Conservation (phyloP, 2,113 vertebrate genomes). For the Mirza zaza region DNA sequence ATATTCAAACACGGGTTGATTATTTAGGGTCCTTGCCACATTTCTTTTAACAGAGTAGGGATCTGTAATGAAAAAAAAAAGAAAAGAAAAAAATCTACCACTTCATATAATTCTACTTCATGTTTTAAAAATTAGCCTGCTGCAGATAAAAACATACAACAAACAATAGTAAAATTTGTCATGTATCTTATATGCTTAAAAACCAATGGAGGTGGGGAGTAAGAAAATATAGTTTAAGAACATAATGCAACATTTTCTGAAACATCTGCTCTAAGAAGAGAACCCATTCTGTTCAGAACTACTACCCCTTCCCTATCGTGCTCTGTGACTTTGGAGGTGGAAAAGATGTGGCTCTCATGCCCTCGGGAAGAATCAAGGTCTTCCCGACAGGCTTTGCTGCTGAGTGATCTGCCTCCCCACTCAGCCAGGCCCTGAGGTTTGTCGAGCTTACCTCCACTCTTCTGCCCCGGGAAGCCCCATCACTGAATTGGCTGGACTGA, state of each 20-base stretch:
- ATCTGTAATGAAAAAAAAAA: slow-evolving; percentile 84
- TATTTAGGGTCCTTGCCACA: slow-evolving; percentile 93
- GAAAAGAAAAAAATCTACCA: slow-evolving; percentile 34
- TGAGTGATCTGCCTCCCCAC: slow-evolving; percentile 65
- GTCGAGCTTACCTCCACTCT: slow-evolving; percentile 80
- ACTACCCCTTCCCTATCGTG: slow-evolving; percentile 66
- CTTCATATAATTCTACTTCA: slow-evolving; percentile 42
- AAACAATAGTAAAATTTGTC: not conserved
- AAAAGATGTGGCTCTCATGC: slow-evolving; percentile 23
- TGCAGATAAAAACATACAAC: slow-evolving; percentile 41
- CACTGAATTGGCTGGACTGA: slow-evolving; percentile 80
- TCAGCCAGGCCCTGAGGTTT: slow-evolving; percentile 66
- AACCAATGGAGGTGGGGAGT: not conserved
- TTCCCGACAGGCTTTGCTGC: slow-evolving; percentile 47
- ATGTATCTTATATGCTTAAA: not conserved
- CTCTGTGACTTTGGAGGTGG: slow-evolving; percentile 43
- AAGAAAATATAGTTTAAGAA: slow-evolving; percentile 26
- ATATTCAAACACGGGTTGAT: slow-evolving; percentile 93
- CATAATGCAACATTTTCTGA: slow-evolving; percentile 45
- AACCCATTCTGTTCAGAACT: slow-evolving; percentile 43
- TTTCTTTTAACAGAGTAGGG: slow-evolving; percentile 95
- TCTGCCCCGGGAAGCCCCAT: slow-evolving; percentile 79
- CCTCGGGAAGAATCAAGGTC: slow-evolving; percentile 10
- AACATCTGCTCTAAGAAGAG: slow-evolving; percentile 20
- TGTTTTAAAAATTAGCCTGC: slow-evolving; percentile 28